Base-by-base conservation (phyloP, 2,113 vertebrate species). In the Acrocephalus kingi region DNA sequence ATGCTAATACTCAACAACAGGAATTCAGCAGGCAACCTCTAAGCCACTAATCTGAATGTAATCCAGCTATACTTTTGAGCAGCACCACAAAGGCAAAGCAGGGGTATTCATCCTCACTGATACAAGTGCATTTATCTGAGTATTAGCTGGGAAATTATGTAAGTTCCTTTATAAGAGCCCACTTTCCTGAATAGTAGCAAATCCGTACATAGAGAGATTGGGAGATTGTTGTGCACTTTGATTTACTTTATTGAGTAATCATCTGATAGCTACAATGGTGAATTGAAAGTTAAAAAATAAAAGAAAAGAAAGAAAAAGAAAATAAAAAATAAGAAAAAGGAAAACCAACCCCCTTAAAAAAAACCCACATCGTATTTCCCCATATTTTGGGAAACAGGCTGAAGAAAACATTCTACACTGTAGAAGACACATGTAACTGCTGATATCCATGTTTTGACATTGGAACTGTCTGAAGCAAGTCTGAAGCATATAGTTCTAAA, bases 241-340 rank as follows among this genome's bases (percentile, higher is more conserved):
- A 91, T 96, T 96, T 83, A 69, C 84, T 97, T 98, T 98, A 98
- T 98, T 98, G 90, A 97, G 94, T 97, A 98, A 97, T 97, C 96
- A 75, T 94, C 85, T 63, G 55, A 95, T 88, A 97, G 96, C 96
- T 98, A 98, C 97, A 98, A 87, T 76, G 88, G 92, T 97, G 90
- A 97, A 97, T 90, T 64, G 68, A 31, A 97, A 96, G 94, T 58
- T 89, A 51, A 95, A 4, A 88, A 89, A 3, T 35, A 56, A 61
- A 92, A 54, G 91, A 1, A 84, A 43, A 18, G 3, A 14, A 30
- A 25, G 30, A 30, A 69, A 23, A 24, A 15, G 2, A 33, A 35
- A 31, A 15, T 11, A 24, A 77, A 52, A 52, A 52, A n/a, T 0
- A 63, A 39, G 23, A 55, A 25, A 35, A 16, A 28, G 22, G 27